Evolutionary conservation across 2,113 vertebrate species (phyloP).

Genomic region (Australoheros scitulus): DNA sequence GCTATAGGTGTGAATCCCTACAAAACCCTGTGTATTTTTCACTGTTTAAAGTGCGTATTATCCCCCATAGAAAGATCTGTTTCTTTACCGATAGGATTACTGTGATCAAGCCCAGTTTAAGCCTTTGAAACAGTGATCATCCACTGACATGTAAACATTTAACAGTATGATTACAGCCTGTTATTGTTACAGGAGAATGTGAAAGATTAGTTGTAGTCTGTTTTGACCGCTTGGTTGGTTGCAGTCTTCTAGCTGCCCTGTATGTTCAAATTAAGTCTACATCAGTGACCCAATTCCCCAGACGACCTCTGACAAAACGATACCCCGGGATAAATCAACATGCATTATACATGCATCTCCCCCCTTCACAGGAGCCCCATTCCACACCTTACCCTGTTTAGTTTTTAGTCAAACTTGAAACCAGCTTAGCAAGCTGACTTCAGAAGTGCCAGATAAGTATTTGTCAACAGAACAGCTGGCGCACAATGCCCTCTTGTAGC

Average conservation of each 20-base stretch:
- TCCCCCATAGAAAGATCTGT: neutral
- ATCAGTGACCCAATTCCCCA: conserved; percentile 69
- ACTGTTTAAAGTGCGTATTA: conserved; percentile 16
- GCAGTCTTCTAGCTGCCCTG: conserved; percentile 45
- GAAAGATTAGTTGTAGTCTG: conserved; percentile 54
- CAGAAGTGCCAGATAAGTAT: conserved; percentile 94
- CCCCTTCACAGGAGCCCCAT: conserved; percentile 32
- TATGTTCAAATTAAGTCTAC: conserved; percentile 65
- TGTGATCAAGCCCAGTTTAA: conserved; percentile 48
- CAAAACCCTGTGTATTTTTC: conserved; percentile 16
- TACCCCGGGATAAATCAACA: conserved; percentile 57
- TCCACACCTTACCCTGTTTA: conserved; percentile 61
- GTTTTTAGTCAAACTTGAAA: conserved; percentile 77
- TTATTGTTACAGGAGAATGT: conserved; percentile 39
- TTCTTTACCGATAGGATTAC: conserved; percentile 52
- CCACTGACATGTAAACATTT: conserved; percentile 50
- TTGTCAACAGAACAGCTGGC: conserved; percentile 96
- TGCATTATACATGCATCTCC: conserved; percentile 51
- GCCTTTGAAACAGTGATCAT: conserved; percentile 35
- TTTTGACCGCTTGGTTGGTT: conserved; percentile 55
- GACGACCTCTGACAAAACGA: conserved; percentile 58
- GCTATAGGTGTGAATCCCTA: neutral
- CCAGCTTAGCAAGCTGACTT: conserved; percentile 87
- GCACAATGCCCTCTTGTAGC: conserved; percentile 93
- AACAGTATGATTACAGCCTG: conserved; percentile 55